Evolutionary conservation across 2,113 vertebrate genomes (phyloP).

Genomic region (Nibea albiflora): DNA sequence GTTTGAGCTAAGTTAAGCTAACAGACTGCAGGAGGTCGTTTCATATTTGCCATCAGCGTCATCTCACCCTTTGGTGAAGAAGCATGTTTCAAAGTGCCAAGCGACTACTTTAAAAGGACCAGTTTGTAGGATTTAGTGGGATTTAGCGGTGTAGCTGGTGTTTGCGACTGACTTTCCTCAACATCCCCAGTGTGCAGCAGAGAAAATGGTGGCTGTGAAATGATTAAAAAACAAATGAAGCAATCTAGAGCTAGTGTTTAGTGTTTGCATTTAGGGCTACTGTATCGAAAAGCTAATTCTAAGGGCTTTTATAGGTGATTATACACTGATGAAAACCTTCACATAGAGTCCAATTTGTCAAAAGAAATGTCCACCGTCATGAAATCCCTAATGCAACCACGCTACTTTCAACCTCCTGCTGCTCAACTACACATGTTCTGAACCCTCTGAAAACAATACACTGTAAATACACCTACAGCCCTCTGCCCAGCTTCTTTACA

Average conservation of each 20-base stretch:
- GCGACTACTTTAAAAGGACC: background rate
- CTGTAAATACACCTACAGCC: background rate
- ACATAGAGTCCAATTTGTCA: background rate
- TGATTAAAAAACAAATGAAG: no score
- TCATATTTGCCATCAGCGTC: background rate
- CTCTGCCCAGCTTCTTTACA: conserved; percentile 8
- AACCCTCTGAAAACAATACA: background rate
- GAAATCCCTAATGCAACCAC: background rate
- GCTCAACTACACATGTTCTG: background rate
- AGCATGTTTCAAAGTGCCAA: background rate
- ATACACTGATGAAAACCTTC: no score
- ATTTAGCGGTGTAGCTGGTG: no score
- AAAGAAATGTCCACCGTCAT: background rate
- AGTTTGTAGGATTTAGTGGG: no score
- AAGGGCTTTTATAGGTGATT: no score
- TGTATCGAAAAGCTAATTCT: no score
- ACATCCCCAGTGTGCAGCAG: no score
- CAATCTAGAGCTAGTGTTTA: no score
- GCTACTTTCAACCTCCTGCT: background rate
- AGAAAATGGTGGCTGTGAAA: no score
- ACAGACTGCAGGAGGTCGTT: no score
- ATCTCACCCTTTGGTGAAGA: background rate
- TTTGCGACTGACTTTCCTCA: no score
- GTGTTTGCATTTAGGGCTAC: no score
- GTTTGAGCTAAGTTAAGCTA: background rate